Conservation (phyloP, 2,888 invertebrate species). For the Macroteleia sp. region DNA sequence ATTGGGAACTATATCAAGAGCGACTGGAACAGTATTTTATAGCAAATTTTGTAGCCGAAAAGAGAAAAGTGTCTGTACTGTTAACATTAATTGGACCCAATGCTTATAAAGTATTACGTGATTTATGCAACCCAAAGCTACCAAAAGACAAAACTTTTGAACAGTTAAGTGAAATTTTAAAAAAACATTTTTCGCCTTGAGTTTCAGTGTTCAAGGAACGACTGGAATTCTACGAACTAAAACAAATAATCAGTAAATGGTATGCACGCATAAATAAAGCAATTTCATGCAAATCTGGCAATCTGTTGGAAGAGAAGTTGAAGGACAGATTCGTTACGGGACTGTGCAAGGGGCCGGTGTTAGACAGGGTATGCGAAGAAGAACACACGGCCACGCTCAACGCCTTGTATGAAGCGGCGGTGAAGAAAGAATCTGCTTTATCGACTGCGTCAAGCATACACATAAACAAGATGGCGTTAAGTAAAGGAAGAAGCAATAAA, state of each 20-base stretch:
- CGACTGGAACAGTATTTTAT: slow-evolving; percentile 54
- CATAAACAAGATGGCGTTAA: neutral
- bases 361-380: slow-evolving; percentile 59
- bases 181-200: slow-evolving; percentile 6
- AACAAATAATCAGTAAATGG: slow-evolving; percentile 65
- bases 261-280: slow-evolving; percentile 73
- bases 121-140: slow-evolving; percentile 24
- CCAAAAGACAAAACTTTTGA: slow-evolving; percentile 38
- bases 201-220: slow-evolving; percentile 50
- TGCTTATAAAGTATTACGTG: slow-evolving; percentile 54
- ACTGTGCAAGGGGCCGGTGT: slow-evolving; percentile 28
- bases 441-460: neutral
- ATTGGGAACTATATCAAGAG: slow-evolving; percentile 57
- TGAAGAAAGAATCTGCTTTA: slow-evolving; percentile 53
- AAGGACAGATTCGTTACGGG: slow-evolving; percentile 68
- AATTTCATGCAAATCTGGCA: slow-evolving; percentile 59
- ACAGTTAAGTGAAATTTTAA: neutral
- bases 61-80: slow-evolving; percentile 48
- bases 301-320: slow-evolving; percentile 55
- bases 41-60: slow-evolving; percentile 52
- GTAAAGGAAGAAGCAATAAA: slow-evolving; percentile 1
- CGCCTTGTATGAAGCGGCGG: slow-evolving; percentile 39
- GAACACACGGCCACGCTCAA: slow-evolving; percentile 20
- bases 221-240: slow-evolving; percentile 64
- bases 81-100: slow-evolving; percentile 51